phyloP scores from a whole-genome alignment of 2,113 vertebrate species.

The Eclectus roratus region DNA sequence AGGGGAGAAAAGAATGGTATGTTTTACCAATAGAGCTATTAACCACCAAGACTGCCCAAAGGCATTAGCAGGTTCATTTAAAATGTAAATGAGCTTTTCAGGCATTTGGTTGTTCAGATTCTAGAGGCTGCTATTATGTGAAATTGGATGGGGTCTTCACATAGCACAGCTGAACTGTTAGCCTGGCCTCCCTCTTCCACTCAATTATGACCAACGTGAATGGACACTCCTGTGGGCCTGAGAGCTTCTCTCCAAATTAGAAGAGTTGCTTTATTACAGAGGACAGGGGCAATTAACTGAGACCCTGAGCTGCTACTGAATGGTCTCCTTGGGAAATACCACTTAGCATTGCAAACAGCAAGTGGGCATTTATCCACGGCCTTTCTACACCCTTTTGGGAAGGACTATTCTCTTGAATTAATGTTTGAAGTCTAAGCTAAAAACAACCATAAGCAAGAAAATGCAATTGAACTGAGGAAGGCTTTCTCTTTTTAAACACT shows the following conservation, averaged over 20 bases:
- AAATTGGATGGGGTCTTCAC: constrained; percentile 46
- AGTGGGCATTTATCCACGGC: not conserved
- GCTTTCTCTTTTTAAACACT: not conserved
- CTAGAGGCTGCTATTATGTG: constrained; percentile 23
- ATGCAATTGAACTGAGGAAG: not conserved
- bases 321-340: not conserved
- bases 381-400: not conserved
- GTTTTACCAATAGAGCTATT: constrained; percentile 62
- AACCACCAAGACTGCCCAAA: constrained; percentile 41
- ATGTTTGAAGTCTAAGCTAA: not conserved
- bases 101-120: not conserved
- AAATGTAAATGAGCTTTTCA: constrained; percentile 63
- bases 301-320: not conserved
- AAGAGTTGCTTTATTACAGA: not conserved
- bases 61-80: constrained; percentile 68
- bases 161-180: not conserved
- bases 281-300: not conserved
- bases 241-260: constrained; percentile 11
- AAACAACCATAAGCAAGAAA: not conserved
- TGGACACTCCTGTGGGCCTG: not conserved
- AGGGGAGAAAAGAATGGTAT: constrained; percentile 9
- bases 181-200: not conserved
- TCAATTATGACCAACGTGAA: not conserved
- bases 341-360: not conserved
- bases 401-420: not conserved